Evolutionary conservation across 2,888 invertebrate genomes (phyloP), one percentile per base, ranked within the genome.

Genomic region (Cosmopolites sordidus): DNA sequence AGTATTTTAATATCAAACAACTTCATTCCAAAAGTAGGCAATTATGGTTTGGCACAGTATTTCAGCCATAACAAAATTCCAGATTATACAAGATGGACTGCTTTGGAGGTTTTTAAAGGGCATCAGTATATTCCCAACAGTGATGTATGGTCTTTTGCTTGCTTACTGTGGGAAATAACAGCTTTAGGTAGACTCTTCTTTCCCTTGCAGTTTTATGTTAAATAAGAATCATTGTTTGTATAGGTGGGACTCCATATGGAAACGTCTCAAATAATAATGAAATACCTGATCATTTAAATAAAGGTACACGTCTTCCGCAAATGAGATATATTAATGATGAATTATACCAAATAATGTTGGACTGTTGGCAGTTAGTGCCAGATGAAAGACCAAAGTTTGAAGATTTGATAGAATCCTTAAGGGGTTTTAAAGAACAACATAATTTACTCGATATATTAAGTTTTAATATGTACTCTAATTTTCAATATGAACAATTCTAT

Each of bases 101-200:
- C 92, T 0, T 82, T 85, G 16, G 92, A 92, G 71, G 83, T 86
- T 64, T 76, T 91, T 58, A 81, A 83, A 22, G 82, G 83, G 63
- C 83, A 82, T 45, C 80, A 83, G 43, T 83, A 80, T 61, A 82
- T 83, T n/a, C 75, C 78, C 2, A 84, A 87, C 64, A 86, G 87
- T 48, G 89, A 91, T 66, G 80, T 89, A 3, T 92, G 92, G 92
- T 86, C 90, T 0, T 90, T 84, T 70, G 91, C 87, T 0, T 83
- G 89, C 54, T 70, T 91, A 9, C 75, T 91, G 56, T 92, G 92
- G 92, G 92, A 92, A 73, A 83, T 87, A 55, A 78, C 87, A 61
- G 83, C 87, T 2, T 75, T 92, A 66, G 91, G 84, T 77, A 65
- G n/a, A n/a, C n/a, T 12, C 9, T 38, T 11, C 5, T 12, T 9